Evolutionary conservation across 23 tunicate species (phyloP).

Genomic region (Halocynthia roretzi): DNA sequence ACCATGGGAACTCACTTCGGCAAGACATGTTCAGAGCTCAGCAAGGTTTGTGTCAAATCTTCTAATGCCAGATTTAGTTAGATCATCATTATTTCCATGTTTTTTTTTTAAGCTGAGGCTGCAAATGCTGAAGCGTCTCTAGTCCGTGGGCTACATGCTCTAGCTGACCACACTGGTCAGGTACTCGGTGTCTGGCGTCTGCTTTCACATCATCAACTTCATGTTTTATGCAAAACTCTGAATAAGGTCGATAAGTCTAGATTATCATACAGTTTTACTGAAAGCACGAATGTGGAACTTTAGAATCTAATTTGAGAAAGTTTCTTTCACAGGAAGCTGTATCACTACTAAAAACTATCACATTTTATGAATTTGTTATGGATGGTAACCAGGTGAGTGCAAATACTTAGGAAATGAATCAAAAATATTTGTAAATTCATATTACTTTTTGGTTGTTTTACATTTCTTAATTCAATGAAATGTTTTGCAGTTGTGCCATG

Average conservation of each 20-base stretch:
- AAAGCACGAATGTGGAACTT: not conserved
- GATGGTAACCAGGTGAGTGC: constrained; percentile 65
- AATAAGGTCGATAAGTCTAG: constrained; percentile 30
- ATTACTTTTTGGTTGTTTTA: not conserved
- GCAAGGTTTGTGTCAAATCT: not conserved
- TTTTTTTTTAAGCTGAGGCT: constrained; percentile 34
- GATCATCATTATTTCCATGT: not conserved
- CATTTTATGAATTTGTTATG: constrained; percentile 52
- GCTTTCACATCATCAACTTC: constrained; percentile 66
- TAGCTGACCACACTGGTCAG: constrained; percentile 49
- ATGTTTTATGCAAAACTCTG: constrained; percentile 51
- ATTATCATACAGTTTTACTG: not conserved
- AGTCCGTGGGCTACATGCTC: constrained; percentile 37
- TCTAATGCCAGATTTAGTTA: too few species aligned
- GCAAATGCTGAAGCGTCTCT: constrained; percentile 40
- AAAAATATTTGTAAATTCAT: not conserved
- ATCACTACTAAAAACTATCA: constrained; percentile 31
- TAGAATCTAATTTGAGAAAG: too few species aligned
- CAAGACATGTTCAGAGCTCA: constrained; percentile 25
- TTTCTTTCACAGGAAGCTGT: constrained; percentile 48
- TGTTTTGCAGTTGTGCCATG: constrained; percentile 42
- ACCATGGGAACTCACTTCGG: not conserved
- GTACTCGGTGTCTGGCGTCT: constrained; percentile 88
- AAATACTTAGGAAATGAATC: not conserved
- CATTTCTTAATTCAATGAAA: not conserved